Percentiles rank a stretch among this genome's conserved stretches.
Conservation (phyloP, 1,140 invertebrate genomes). For the Zaprionus gabonicus region DNA sequence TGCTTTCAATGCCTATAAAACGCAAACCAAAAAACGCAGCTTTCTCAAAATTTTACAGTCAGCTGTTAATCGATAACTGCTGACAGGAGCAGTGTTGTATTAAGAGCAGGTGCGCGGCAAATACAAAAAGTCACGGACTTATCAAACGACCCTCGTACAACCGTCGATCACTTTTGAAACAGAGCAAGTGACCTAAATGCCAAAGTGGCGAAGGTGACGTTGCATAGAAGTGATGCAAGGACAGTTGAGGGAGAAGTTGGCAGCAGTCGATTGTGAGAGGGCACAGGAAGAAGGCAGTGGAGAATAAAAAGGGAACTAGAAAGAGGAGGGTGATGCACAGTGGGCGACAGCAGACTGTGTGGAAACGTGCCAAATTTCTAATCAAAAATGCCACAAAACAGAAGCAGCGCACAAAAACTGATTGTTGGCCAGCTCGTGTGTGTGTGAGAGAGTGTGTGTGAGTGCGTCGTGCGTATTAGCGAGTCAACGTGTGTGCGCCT, state of each 20-base stretch:
- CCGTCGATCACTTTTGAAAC: not conserved
- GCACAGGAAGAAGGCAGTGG: not conserved
- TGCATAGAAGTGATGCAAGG: not conserved
- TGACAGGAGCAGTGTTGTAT: no score
- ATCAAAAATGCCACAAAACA: constrained; percentile 75
- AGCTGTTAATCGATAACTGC: no score
- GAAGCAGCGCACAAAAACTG: constrained; percentile 66
- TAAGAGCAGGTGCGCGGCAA: no score
- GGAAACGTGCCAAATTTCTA: constrained; percentile 70
- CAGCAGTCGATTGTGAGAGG: not conserved
- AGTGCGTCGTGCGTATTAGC: not conserved
- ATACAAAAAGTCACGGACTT: no score
- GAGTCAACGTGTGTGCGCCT: not conserved
- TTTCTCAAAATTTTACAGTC: no score
- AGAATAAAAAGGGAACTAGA: constrained; percentile 2
- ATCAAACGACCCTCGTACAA: no score
- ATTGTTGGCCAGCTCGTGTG: constrained; percentile 51
- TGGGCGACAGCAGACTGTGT: constrained; percentile 6
- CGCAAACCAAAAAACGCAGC: no score
- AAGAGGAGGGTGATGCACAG: no score
- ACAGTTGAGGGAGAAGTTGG: no score
- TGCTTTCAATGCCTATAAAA: no score
- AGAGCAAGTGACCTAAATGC: not conserved
- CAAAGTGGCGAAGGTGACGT: not conserved
- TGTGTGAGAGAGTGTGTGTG: constrained; percentile 23